A percentile compares a stretch with the other conserved stretches of the same genome.
These are phyloP conservation scores for Autographa pulchrina DNA, from an alignment of 2,888 invertebrate genomes.

Conservation along the genomic window DNA sequence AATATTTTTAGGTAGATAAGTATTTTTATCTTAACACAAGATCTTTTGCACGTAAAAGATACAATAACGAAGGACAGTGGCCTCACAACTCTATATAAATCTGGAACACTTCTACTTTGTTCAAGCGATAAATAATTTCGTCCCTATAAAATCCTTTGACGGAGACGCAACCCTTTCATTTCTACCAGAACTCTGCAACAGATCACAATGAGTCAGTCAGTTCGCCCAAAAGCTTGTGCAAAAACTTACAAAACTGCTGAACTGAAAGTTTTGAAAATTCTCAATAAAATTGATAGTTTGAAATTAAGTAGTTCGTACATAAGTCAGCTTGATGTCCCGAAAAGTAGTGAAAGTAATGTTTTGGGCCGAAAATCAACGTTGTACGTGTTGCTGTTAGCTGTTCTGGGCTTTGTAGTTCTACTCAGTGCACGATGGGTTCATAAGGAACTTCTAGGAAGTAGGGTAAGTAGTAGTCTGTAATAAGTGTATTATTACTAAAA, in stretches of 20 bases:
- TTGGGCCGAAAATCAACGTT: constrained; percentile 26
- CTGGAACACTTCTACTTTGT: constrained; percentile 30
- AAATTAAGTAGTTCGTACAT: constrained; percentile 72
- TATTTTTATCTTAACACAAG: too few species aligned
- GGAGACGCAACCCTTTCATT: constrained; percentile 63
- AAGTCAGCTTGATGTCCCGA: constrained; percentile 66
- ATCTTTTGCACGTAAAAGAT: background rate
- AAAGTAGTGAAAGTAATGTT: constrained; percentile 17
- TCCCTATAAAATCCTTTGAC: constrained; percentile 67
- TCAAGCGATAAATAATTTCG: constrained; percentile 59
- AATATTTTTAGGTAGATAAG: too few species aligned
- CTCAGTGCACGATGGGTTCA: constrained; percentile 64
- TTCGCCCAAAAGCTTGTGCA: constrained; percentile 69
- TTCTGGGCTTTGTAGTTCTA: constrained; percentile 48
- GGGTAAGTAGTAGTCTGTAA: constrained; percentile 59
- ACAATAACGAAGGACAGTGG: background rate
- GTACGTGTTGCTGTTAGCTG: constrained; percentile 24
- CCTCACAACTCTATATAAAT: constrained; percentile 42
- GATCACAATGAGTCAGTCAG: constrained; percentile 68
- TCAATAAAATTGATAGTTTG: constrained; percentile 75
- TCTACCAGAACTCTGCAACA: constrained; percentile 26
- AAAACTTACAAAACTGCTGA: constrained; percentile 81
- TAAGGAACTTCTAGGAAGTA: constrained; percentile 62
- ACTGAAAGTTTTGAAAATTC: constrained; percentile 76
- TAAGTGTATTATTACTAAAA: too few species aligned